phyloP scores from a whole-genome alignment of 2,888 invertebrate species.

The Amiota mariae region DNA sequence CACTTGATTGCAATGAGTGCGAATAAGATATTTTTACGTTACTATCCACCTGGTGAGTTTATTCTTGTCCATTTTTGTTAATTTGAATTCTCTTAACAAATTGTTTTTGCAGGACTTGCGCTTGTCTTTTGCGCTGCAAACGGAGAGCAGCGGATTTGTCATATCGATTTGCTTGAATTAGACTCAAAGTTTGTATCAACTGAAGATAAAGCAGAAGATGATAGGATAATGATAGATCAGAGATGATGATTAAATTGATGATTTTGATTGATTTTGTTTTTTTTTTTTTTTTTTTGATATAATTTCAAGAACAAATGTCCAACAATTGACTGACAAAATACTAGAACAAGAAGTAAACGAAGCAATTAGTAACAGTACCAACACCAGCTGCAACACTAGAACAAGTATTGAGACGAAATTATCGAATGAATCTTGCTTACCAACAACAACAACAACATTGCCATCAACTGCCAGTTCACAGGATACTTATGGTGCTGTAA shows the following conservation, averaged over 20 bases:
- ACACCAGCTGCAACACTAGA: not conserved
- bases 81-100: conserved; percentile 20
- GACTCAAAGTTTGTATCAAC: conserved; percentile 76
- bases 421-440: conserved; percentile 23
- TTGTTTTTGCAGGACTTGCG: conserved; percentile 74
- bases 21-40: conserved; percentile 80
- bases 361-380: conserved; percentile 14
- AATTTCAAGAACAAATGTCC: conserved; percentile 49
- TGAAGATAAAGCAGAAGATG: not conserved
- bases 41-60: conserved; percentile 80
- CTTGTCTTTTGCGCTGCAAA: conserved; percentile 78
- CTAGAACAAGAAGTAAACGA: conserved; percentile 47
- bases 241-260: not conserved
- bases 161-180: conserved; percentile 79
- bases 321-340: conserved; percentile 55
- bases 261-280: no score
- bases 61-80: not conserved
- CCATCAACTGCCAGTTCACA: conserved; percentile 39
- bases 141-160: conserved; percentile 76
- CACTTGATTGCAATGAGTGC: conserved; percentile 76
- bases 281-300: not conserved
- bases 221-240: no score
- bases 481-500: conserved; percentile 74
- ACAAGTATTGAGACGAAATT: not conserved
- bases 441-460: conserved; percentile 31